A percentile compares a stretch with the other conserved stretches of the same genome.
Conservation (phyloP, 2,888 invertebrate species). For the Pristionchus arcanus region DNA sequence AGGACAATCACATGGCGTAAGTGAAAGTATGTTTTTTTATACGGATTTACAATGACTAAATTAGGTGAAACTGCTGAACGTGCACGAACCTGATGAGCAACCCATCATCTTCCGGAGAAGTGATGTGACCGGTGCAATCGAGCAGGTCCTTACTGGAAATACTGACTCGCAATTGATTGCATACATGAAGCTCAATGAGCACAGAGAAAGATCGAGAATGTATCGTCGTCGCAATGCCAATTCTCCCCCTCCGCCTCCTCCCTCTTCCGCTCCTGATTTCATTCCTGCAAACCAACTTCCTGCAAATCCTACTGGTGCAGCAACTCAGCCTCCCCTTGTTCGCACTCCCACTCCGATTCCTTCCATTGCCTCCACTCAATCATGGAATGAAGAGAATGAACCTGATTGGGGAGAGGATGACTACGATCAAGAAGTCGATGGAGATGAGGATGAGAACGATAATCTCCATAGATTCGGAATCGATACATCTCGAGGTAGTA, state of each 20-base stretch:
- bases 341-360: background rate
- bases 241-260: background rate
- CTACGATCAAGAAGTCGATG: background rate
- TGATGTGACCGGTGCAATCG: background rate
- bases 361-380: background rate
- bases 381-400: background rate
- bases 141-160: background rate
- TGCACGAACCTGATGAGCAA: background rate
- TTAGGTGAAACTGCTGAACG: constrained; percentile 14
- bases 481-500: background rate
- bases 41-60: background rate
- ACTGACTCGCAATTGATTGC: background rate
- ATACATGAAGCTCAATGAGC: background rate
- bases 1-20: background rate
- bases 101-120: background rate
- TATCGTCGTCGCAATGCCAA: background rate
- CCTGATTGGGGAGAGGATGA: constrained; percentile 3
- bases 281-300: background rate
- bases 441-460: background rate
- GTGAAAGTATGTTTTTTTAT: background rate
- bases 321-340: background rate
- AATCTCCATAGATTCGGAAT: too few species aligned
- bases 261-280: background rate
- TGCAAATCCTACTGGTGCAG: background rate
- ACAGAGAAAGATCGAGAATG: background rate